A percentile compares a stretch with the other conserved stretches of the same genome.
Evolutionary conservation across 2,797 vertebrate species (phyloP).

Genomic region (Amazona ochrocephala): DNA sequence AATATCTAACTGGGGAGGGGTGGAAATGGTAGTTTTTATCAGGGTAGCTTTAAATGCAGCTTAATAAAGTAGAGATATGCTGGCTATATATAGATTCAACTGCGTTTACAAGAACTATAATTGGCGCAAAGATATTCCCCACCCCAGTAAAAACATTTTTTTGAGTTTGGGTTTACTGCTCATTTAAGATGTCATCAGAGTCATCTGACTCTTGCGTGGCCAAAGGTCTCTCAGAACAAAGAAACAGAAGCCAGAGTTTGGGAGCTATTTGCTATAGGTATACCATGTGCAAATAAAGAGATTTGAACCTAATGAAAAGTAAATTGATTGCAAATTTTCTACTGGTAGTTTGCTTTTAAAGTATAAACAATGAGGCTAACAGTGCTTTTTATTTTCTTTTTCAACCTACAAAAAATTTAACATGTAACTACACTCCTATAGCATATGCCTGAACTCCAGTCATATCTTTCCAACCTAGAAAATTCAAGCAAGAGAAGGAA

Average conservation of each 20-base stretch:
- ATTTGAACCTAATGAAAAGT: neutral
- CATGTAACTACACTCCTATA: neutral
- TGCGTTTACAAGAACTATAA: neutral
- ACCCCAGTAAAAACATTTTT: neutral
- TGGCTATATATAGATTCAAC: neutral
- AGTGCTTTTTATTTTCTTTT: neutral
- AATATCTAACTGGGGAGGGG: neutral
- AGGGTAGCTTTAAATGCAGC: neutral
- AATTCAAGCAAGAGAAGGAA: conserved; percentile 24
- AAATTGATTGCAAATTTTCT: neutral
- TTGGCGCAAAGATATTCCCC: neutral
- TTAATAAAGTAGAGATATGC: neutral
- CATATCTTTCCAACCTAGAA: neutral
- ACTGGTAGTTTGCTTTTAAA: neutral
- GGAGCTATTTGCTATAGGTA: neutral
- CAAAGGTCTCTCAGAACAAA: neutral
- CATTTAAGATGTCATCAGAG: neutral
- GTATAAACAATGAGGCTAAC: neutral
- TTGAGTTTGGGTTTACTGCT: neutral
- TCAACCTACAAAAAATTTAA: neutral
- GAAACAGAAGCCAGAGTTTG: neutral
- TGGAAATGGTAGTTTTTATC: neutral
- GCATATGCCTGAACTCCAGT: neutral
- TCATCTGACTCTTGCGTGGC: neutral
- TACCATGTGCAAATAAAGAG: neutral